These are phyloP conservation scores for Chunga burmeisteri DNA, from an alignment of 2,113 vertebrate genomes.

Conservation along the genomic window DNA sequence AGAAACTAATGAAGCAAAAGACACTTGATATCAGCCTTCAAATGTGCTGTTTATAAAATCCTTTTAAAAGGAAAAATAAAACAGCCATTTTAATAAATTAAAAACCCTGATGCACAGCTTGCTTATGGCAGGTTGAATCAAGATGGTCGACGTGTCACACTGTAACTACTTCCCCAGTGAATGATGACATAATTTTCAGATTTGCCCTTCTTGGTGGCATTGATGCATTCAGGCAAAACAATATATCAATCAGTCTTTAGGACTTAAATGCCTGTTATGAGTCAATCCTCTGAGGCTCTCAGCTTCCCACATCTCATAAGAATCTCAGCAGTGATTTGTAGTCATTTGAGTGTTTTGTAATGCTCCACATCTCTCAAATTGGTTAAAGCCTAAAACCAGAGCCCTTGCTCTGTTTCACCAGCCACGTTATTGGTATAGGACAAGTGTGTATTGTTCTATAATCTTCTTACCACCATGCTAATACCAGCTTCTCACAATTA, in stretches of 20 bases:
- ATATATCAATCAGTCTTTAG: constrained; percentile 45
- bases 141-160: background rate
- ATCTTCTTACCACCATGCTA: background rate
- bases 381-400: background rate
- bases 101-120: background rate
- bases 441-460: background rate
- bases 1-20: constrained; percentile 54
- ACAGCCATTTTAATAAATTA: constrained; percentile 49
- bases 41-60: constrained; percentile 48
- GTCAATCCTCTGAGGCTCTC: background rate
- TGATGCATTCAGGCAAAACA: constrained; percentile 28
- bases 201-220: constrained; percentile 32
- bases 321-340: constrained; percentile 26
- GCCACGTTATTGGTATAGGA: background rate
- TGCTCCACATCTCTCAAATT: background rate
- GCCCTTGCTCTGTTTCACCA: background rate
- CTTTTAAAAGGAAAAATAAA: constrained; percentile 46
- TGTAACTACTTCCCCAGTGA: constrained; percentile 38
- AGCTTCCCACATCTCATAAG: background rate
- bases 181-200: constrained; percentile 46
- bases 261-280: constrained; percentile 17
- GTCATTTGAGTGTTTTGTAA: background rate
- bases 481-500: background rate
- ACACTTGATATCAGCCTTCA: background rate
- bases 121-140: background rate